These are phyloP conservation scores for Paralinhomoeus sp. DNA, from an alignment of 2,888 invertebrate species.

Conservation along the genomic window DNA sequence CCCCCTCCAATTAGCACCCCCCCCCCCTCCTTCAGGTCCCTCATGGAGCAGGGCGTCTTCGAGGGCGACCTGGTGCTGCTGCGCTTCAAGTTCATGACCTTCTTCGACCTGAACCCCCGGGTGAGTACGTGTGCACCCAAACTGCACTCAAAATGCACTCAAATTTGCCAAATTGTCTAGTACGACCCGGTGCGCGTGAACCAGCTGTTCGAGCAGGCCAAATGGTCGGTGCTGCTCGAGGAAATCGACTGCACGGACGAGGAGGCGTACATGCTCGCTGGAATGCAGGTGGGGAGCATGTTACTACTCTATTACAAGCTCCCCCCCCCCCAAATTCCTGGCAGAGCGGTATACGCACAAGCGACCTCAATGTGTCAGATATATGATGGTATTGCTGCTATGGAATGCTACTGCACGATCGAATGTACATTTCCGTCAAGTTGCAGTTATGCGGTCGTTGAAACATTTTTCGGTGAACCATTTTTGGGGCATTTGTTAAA, in stretches of 20 bases:
- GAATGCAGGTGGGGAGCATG: conserved; percentile 86
- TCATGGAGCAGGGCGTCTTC: conserved; percentile 92
- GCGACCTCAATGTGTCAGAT: no score
- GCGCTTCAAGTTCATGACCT: conserved; percentile 84
- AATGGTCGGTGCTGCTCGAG: conserved; percentile 87
- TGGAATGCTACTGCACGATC: no score
- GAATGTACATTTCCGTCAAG: no score
- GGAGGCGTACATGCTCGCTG: conserved; percentile 92
- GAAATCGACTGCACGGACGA: conserved; percentile 96
- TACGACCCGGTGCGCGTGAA: conserved; percentile 82
- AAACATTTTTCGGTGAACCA: no score
- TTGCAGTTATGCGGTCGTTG: no score
- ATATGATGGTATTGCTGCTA: no score
- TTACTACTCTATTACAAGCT: no score
- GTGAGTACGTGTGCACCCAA: conserved; percentile 15
- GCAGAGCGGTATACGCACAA: no score
- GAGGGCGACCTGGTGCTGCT: conserved; percentile 69
- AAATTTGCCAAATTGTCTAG: conserved; percentile 14
- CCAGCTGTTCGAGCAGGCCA: conserved; percentile 93
- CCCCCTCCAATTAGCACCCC: no score
- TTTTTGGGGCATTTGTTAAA: no score
- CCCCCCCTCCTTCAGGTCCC: conserved; percentile 35
- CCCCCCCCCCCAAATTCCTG: no score
- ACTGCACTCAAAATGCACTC: no score
- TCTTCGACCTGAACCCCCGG: conserved; percentile 90